Base-by-base conservation (phyloP, 2,113 vertebrate species). In the Butastur rufipennis region DNA sequence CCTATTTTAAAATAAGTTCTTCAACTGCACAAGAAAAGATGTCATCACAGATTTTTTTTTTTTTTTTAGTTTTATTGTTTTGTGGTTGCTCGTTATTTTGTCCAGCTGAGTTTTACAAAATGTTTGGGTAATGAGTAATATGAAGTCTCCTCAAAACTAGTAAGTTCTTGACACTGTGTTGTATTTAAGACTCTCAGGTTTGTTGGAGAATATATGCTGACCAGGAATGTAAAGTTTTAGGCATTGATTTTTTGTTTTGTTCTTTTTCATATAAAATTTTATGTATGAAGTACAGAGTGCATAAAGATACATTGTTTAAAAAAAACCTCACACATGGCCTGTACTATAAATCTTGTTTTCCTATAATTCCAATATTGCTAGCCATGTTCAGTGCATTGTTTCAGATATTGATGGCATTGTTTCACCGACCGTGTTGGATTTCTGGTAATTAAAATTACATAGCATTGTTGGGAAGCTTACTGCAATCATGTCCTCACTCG, bases 361-460 rank as follows among this genome's bases (percentile, higher is more conserved):
- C 27, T 75, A 0, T 25, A 81, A 55, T 79, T 86, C 56, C n/a
- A 90, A 7, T 77, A 42, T 72, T 71, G 65, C 52, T 45, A 66
- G 40, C 56, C 27, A 6, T 58, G 22, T 58, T 94, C 29, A 81
- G 43, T 58, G 27, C 47, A 55, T 81, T 88, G 75, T 72, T 95
- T 48, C 13, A 63, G 68, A 84, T 93, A 93, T 73, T 75, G 83
- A 66, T 62, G 67, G 29, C 59, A 73, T 70, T 95, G 38, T 86
- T 91, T 90, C 75, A 82, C 74, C 85, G 78, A 34, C 66, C 25
- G 7, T 58, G 82, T 77, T 95, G 78, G 58, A 45, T 96, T 97
- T 87, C 91, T 96, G 94, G 94, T 97, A 97, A 97, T 98, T 97
- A 97, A 98, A 97, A 97, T 97, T 72, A 74, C 84, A 63, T 67